Evolutionary conservation across 2,888 invertebrate genomes (phyloP).

Genomic region (Campoplex nolae): DNA sequence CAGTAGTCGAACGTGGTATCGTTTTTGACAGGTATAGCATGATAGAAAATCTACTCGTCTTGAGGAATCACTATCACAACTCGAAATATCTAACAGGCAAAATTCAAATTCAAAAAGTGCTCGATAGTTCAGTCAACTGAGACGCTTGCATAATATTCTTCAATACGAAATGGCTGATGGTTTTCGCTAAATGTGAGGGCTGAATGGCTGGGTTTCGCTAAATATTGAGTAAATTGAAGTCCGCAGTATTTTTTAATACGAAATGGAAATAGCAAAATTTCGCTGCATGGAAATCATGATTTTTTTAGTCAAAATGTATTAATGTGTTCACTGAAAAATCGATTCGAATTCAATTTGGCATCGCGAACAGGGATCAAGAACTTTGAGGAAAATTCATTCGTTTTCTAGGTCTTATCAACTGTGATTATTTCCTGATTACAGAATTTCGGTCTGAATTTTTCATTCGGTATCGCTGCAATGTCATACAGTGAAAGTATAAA

Average conservation of each 20-base stretch:
- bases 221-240: too few species aligned
- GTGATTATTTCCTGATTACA: not conserved
- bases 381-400: not conserved
- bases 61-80: too few species aligned
- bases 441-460: too few species aligned
- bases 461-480: too few species aligned
- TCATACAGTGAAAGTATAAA: too few species aligned
- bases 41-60: too few species aligned
- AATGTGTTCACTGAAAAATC: not conserved
- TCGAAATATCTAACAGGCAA: not conserved
- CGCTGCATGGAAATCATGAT: not conserved
- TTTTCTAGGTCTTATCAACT: not conserved
- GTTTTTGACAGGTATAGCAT: too few species aligned
- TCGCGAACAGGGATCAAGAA: not conserved
- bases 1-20: not conserved
- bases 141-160: too few species aligned
- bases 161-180: not conserved
- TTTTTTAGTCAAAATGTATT: not conserved
- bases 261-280: not conserved
- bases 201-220: too few species aligned
- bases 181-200: not conserved
- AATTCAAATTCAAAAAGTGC: not conserved
- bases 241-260: not conserved
- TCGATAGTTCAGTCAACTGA: not conserved
- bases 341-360: not conserved